phyloP scores from a whole-genome alignment of 2,888 invertebrate genomes.

The Mythimna impura region DNA sequence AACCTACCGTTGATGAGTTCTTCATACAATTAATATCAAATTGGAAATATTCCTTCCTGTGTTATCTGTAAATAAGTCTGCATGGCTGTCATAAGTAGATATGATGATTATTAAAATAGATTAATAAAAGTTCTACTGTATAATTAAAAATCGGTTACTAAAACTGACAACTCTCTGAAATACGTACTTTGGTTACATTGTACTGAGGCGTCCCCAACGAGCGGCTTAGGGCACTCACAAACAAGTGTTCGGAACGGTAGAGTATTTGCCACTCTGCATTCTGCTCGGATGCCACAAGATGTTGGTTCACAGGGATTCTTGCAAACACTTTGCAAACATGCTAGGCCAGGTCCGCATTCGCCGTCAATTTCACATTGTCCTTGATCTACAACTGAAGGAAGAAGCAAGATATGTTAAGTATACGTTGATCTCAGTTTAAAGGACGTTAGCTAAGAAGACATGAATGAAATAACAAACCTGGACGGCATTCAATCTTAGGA shows the following conservation, averaged over 20 bases:
- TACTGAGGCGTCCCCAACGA: conserved; percentile 96
- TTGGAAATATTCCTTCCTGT: conserved; percentile 7
- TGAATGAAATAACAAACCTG: conserved; percentile 79
- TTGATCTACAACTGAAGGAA: conserved; percentile 84
- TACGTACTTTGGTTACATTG: conserved; percentile 95
- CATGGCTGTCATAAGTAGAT: conserved; percentile 7
- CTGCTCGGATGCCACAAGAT: conserved; percentile 95
- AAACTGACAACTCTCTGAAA: background rate
- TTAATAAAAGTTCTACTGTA: background rate
- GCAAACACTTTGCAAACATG: conserved; percentile 95
- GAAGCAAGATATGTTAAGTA: background rate
- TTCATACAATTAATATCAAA: conserved; percentile 14
- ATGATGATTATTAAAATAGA: conserved; percentile 9
- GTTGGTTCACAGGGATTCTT: conserved; percentile 95
- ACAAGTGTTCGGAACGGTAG: conserved; percentile 96
- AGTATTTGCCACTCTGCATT: conserved; percentile 96
- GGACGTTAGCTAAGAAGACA: background rate
- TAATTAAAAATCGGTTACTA: background rate
- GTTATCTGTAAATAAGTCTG: conserved; percentile 54
- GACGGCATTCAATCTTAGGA: conserved; percentile 92
- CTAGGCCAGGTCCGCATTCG: conserved; percentile 96
- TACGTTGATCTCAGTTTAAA: background rate
- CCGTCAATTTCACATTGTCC: conserved; percentile 94
- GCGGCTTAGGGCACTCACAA: conserved; percentile 95
- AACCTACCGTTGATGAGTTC: conserved; percentile 45